These are phyloP conservation scores for Cheilosia vernalis DNA, from an alignment of 2,888 invertebrate species.

Conservation along the genomic window DNA sequence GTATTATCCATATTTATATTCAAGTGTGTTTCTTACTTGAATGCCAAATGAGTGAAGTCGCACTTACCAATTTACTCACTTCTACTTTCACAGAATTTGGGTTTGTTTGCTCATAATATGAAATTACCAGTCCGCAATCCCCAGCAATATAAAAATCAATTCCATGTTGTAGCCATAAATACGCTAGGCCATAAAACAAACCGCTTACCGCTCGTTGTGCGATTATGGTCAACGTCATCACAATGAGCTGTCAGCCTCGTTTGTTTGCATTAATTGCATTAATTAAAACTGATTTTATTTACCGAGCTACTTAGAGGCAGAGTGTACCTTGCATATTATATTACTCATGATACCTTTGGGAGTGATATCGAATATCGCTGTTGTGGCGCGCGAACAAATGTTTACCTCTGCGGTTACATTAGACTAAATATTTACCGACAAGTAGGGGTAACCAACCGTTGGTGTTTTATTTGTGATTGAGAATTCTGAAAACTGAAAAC, in stretches of 20 bases:
- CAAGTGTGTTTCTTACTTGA: neutral
- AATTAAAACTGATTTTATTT: conserved; percentile 44
- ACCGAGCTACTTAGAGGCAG: conserved; percentile 26
- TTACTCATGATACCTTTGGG: conserved; percentile 11
- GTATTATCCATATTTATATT: neutral
- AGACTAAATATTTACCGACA: too few species aligned
- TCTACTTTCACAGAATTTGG: neutral
- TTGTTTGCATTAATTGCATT: conserved; percentile 25
- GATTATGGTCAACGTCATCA: conserved; percentile 9
- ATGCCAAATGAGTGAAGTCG: neutral
- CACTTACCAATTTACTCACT: neutral
- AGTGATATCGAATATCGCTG: neutral
- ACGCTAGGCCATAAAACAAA: neutral
- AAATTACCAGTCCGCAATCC: neutral
- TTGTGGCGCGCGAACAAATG: neutral
- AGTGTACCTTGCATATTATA: neutral
- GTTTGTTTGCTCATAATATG: conserved; percentile 1
- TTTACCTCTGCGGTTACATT: conserved; percentile 1
- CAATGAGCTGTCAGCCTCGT: neutral
- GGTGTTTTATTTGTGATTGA: too few species aligned
- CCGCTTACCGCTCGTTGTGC: neutral
- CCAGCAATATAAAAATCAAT: neutral
- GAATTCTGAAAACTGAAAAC: too few species aligned
- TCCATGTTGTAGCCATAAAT: neutral
- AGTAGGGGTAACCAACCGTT: too few species aligned